A percentile compares a stretch with the other conserved stretches of the same genome.
These are phyloP conservation scores for Criorhina ranunculi DNA, from an alignment of 2,888 invertebrate genomes.

Conservation along the genomic window DNA sequence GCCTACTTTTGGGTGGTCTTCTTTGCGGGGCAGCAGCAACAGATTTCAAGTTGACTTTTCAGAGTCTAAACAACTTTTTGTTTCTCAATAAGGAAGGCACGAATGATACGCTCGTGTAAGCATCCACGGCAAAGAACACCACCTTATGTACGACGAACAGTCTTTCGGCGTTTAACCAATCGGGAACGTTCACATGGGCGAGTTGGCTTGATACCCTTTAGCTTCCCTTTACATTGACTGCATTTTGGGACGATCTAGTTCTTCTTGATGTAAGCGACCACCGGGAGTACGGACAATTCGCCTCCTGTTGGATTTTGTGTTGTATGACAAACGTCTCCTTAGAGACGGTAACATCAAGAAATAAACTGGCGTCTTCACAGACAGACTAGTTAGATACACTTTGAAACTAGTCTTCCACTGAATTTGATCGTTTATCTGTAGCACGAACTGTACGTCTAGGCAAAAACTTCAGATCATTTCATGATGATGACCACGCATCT, in stretches of 20 bases:
- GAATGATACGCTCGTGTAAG: conserved; percentile 97
- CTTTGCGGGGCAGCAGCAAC: conserved; percentile 80
- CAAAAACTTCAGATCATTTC: no score
- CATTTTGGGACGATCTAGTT: conserved; percentile 98
- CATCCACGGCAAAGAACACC: conserved; percentile 98
- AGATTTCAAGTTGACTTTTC: conserved; percentile 91
- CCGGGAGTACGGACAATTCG: conserved; percentile 99
- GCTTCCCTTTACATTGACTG: conserved; percentile 98
- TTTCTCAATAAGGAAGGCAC: conserved; percentile 99
- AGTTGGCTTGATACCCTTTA: conserved; percentile 97
- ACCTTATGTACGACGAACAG: conserved; percentile 98
- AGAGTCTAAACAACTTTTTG: conserved; percentile 99
- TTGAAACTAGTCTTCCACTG: no score
- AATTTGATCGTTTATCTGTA: no score
- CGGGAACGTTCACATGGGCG: conserved; percentile 96
- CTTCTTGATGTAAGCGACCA: conserved; percentile 98
- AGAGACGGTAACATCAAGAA: no score
- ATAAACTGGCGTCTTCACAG: no score
- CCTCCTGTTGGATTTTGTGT: conserved; percentile 98
- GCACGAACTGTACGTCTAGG: no score
- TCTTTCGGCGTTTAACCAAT: conserved; percentile 97
- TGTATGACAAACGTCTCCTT: conserved; percentile 98
- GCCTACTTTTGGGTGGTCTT: conserved; percentile 81
- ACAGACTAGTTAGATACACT: no score
- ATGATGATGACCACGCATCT: no score